Conservation (phyloP, 2,888 invertebrate genomes). For the Lamproptera curius region DNA sequence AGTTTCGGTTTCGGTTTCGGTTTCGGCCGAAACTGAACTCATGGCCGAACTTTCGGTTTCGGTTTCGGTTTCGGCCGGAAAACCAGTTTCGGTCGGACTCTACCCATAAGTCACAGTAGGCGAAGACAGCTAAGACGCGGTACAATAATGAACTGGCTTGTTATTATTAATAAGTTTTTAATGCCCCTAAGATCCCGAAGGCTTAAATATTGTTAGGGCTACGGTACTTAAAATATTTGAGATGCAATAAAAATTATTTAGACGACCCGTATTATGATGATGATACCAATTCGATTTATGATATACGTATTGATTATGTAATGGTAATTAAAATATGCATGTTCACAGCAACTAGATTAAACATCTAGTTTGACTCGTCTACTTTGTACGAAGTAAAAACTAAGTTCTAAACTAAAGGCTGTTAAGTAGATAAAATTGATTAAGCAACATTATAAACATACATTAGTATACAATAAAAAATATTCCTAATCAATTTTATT, state of each 20-base stretch:
- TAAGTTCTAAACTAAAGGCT: no score
- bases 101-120: constrained; percentile 66
- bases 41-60: no score
- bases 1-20: no score
- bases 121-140: constrained; percentile 40
- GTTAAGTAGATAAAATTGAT: no score
- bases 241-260: neutral
- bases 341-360: no score
- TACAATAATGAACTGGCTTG: constrained; percentile 56
- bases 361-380: no score
- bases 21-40: no score
- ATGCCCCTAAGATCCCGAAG: constrained; percentile 33
- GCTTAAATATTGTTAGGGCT: constrained; percentile 28
- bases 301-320: neutral
- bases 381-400: neutral
- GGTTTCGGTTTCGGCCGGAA: no score
- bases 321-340: neutral
- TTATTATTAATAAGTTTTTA: constrained; percentile 55
- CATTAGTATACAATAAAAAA: neutral
- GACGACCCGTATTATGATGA: neutral
- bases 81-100: no score
- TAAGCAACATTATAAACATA: no score
- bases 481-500: neutral
- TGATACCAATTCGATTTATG: neutral
- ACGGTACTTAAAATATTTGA: neutral